Conservation (phyloP, 30 jellyfish, hydroid and myxozoan genomes). For the Aurelia aurita complex sp. Pacific region DNA sequence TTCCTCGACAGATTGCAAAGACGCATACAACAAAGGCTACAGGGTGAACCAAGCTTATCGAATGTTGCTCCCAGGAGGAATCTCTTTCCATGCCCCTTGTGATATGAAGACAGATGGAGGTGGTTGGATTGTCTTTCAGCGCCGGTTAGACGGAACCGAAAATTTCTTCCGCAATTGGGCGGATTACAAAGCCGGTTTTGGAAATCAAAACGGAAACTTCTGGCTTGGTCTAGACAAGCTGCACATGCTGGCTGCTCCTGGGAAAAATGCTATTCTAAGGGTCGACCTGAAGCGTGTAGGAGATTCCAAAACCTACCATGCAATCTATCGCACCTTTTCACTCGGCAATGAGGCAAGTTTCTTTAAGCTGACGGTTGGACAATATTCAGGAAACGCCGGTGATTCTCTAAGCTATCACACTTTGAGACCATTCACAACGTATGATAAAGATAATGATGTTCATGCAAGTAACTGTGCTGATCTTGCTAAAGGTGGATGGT, state of each 20-base stretch:
- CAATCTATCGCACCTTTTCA: not conserved
- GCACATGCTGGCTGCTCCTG: conserved; percentile 4
- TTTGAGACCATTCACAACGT: not conserved
- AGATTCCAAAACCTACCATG: not conserved
- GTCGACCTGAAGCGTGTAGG: not conserved
- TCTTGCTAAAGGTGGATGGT: not conserved
- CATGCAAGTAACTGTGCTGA: not conserved
- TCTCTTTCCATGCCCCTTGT: not conserved
- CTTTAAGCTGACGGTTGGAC: not conserved
- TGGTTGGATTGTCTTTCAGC: conserved; percentile 25
- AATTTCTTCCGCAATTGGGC: conserved; percentile 9
- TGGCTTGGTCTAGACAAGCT: conserved; percentile 27
- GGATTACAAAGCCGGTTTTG: conserved; percentile 9
- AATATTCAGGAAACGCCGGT: conserved; percentile 7
- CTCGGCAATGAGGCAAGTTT: not conserved
- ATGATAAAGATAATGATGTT: not conserved
- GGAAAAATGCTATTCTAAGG: conserved; percentile 1
- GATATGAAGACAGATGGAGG: not conserved
- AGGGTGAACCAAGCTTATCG: not conserved
- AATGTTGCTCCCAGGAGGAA: not conserved
- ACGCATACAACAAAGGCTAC: not conserved
- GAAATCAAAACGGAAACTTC: not conserved
- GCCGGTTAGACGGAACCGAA: conserved; percentile 5
- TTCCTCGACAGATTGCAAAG: not conserved
- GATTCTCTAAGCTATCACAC: not conserved